phyloP scores from a whole-genome alignment of 1,140 invertebrate genomes.

The Eurosta solidaginis region DNA sequence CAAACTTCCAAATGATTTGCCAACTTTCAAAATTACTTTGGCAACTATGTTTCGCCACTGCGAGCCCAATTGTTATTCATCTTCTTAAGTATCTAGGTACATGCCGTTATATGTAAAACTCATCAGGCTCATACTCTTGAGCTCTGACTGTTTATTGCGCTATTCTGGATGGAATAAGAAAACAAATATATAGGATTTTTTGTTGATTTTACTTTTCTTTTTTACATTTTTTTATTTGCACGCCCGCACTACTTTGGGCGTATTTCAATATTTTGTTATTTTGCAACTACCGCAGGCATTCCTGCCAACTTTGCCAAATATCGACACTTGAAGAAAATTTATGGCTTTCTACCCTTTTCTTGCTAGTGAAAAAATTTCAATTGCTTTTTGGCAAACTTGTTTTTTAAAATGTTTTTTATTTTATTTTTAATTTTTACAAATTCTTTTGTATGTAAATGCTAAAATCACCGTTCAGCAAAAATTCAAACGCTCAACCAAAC shows the following conservation, averaged over 20 bases:
- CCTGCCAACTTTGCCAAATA: conserved; percentile 35
- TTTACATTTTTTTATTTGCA: neutral
- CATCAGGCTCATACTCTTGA: neutral
- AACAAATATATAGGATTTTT: conserved; percentile 13
- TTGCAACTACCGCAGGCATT: neutral
- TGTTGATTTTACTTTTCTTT: neutral
- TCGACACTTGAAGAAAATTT: conserved; percentile 39
- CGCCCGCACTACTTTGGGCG: neutral
- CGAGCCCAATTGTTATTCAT: neutral
- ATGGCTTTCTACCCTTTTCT: conserved; percentile 38
- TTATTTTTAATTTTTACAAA: neutral
- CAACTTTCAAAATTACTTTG: neutral
- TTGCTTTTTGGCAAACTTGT: conserved; percentile 20
- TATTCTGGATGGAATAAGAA: conserved; percentile 37
- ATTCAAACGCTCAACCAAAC: conserved; percentile 7
- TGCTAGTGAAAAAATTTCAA: neutral
- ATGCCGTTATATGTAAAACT: too few species aligned
- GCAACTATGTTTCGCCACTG: neutral
- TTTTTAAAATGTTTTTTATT: neutral
- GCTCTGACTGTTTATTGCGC: neutral
- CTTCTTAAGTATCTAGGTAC: neutral
- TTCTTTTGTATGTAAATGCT: conserved; percentile 11
- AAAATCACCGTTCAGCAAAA: conserved; percentile 35
- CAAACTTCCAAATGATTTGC: neutral
- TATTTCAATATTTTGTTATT: conserved; percentile 5